Evolutionary conservation across 2,888 invertebrate species (phyloP).

Genomic region (Drosophila testacea): DNA sequence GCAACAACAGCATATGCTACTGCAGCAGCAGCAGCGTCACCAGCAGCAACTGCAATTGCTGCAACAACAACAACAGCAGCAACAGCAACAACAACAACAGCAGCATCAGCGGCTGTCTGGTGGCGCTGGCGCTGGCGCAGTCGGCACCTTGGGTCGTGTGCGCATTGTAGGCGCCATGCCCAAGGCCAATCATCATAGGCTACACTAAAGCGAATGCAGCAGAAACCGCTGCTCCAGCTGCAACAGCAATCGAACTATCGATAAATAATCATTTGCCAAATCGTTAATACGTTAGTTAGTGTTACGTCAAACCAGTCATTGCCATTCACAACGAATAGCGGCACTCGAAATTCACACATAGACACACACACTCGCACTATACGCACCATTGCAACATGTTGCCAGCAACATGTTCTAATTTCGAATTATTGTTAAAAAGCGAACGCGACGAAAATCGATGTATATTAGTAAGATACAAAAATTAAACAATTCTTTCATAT

Average conservation of each 20-base stretch:
- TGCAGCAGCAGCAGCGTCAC: conserved; percentile 63
- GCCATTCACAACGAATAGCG: conserved; percentile 78
- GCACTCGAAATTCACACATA: conserved; percentile 44
- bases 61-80: conserved; percentile 59
- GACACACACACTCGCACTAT: conserved; percentile 20
- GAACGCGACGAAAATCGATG: conserved; percentile 22
- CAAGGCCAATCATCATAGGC: conserved; percentile 86
- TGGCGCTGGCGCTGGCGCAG: conserved; percentile 69
- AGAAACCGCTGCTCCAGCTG: conserved; percentile 1
- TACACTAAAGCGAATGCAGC: conserved; percentile 71
- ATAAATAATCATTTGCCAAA: conserved; percentile 74
- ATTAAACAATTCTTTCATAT: conserved; percentile 10
- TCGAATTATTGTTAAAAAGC: conserved; percentile 43
- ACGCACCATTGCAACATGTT: conserved; percentile 35
- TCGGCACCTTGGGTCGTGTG: conserved; percentile 86
- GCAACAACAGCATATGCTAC: conserved; percentile 64
- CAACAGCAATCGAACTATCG: conserved; percentile 31
- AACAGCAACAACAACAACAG: conserved; percentile 73
- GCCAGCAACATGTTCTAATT: conserved; percentile 36
- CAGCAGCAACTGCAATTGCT: conserved; percentile 71
- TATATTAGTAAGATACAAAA: conserved; percentile 35
- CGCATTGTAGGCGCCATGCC: conserved; percentile 94
- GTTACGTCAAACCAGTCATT: conserved; percentile 73
- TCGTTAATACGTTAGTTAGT: conserved; percentile 74
- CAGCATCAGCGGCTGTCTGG: conserved; percentile 73